These are phyloP conservation scores for Zaprionus vittiger DNA, from an alignment of 1,140 invertebrate genomes.

Conservation along the genomic window DNA sequence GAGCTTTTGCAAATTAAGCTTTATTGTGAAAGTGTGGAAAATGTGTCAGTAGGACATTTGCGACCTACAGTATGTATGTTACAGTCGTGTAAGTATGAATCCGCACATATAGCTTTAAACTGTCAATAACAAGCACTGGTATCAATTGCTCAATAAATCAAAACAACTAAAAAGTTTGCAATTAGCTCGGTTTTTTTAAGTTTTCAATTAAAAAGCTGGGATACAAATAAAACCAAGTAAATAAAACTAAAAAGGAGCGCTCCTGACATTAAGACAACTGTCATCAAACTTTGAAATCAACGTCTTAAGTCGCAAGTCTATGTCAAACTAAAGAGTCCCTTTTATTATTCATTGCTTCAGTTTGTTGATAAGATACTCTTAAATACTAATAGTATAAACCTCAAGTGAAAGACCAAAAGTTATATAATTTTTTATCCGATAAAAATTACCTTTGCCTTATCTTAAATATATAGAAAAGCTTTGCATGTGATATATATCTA, in stretches of 20 bases:
- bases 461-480: neutral
- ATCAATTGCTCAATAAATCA: neutral
- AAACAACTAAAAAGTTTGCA: no score
- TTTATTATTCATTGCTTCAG: no score
- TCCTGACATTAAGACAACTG: neutral
- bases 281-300: neutral
- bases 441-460: neutral
- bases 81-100: neutral
- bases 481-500: conserved; percentile 14
- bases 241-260: no score
- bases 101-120: conserved; percentile 1
- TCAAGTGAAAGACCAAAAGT: no score
- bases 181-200: no score
- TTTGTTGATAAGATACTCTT: no score
- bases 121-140: neutral
- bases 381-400: no score
- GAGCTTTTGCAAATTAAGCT: conserved; percentile 60
- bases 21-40: conserved; percentile 57
- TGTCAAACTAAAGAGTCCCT: no score
- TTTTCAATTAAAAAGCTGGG: no score
- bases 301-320: no score
- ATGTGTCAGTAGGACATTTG: conserved; percentile 72
- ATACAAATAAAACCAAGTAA: no score
- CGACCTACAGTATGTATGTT: conserved; percentile 23
- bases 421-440: neutral